Evolutionary conservation across 2,113 vertebrate species (phyloP).

Genomic region (Sorex araneus): DNA sequence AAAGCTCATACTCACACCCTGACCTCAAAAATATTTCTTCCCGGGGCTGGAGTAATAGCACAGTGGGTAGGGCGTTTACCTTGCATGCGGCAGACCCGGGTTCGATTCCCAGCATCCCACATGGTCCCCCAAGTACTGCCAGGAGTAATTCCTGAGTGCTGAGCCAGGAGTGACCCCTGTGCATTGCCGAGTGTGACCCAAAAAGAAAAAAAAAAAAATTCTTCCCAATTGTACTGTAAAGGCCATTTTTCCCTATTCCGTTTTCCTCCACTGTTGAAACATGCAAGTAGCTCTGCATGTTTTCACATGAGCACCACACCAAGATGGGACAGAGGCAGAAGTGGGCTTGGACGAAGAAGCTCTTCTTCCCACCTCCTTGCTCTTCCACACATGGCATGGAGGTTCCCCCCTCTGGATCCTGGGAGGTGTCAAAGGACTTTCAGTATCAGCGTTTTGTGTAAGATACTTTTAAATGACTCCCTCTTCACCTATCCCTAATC

Average conservation of each 20-base stretch:
- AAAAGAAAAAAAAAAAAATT: too few species aligned
- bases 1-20: constrained; percentile 39
- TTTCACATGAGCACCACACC: background rate
- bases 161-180: too few species aligned
- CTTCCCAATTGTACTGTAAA: background rate
- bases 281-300: constrained; percentile 15
- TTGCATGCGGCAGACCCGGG: too few species aligned
- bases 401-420: background rate
- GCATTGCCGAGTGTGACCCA: too few species aligned
- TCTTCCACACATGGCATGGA: background rate
- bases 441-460: constrained; percentile 17
- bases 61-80: too few species aligned
- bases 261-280: constrained; percentile 6
- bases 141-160: too few species aligned
- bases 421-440: constrained; percentile 38
- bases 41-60: too few species aligned
- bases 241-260: background rate
- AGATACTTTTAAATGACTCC: background rate
- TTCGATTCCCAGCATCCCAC: too few species aligned
- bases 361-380: background rate
- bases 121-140: too few species aligned
- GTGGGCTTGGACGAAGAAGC: background rate
- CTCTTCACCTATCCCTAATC: background rate
- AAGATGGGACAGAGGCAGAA: background rate
- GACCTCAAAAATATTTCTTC: constrained; percentile 2